These are phyloP conservation scores for Urophycis tenuis DNA, from an alignment of 2,797 vertebrate genomes.

Conservation along the genomic window DNA sequence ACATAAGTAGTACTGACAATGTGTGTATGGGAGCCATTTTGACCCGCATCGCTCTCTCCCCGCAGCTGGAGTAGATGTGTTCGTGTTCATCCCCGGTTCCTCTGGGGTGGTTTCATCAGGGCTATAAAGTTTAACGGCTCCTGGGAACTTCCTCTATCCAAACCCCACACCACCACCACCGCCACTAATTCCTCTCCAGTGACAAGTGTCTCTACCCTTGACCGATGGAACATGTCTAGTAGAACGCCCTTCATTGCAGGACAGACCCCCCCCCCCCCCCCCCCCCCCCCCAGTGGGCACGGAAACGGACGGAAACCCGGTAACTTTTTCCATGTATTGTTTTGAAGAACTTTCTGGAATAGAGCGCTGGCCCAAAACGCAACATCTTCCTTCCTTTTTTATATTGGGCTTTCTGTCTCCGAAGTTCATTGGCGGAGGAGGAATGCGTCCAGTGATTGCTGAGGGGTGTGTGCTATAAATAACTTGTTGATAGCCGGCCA, in stretches of 20 bases:
- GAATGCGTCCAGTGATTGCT: constrained; percentile 45
- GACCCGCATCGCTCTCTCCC: too few relatives aligned
- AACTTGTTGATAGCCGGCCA: constrained; percentile 39
- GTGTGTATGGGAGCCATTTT: not conserved
- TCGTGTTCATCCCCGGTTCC: constrained; percentile 23
- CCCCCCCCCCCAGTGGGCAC: too few relatives aligned
- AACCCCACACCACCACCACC: not conserved
- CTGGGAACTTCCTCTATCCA: constrained; percentile 50
- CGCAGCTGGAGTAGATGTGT: constrained; percentile 3
- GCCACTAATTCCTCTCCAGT: constrained; percentile 12
- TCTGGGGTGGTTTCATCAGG: constrained; percentile 30
- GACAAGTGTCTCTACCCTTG: constrained; percentile 24
- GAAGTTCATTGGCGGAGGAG: constrained; percentile 42
- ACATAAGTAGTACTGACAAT: too few relatives aligned
- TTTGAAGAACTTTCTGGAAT: constrained; percentile 32
- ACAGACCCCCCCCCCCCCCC: too few relatives aligned
- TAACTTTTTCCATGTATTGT: constrained; percentile 28
- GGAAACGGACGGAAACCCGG: too few relatives aligned
- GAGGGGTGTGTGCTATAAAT: constrained; percentile 51
- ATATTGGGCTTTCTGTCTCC: not conserved
- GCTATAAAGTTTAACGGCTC: constrained; percentile 49
- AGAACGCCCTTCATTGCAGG: constrained; percentile 14
- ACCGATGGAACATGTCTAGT: constrained; percentile 41
- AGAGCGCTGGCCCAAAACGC: constrained; percentile 26
- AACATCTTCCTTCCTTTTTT: not conserved